These are phyloP conservation scores for Plemyria rubiginata DNA, from an alignment of 2,888 invertebrate species.

Conservation along the genomic window DNA sequence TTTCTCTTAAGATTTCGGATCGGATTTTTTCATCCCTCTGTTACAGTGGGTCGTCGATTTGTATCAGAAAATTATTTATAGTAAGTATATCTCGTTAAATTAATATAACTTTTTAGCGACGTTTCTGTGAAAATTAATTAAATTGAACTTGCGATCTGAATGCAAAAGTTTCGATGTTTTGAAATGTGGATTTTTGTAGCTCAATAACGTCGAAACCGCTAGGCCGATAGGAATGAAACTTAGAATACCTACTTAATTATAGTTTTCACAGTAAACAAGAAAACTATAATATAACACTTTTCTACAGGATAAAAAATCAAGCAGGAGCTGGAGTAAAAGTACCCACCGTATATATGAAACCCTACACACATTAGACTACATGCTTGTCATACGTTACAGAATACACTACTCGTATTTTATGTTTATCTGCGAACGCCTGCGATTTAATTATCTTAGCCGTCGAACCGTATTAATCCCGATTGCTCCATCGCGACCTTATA, in stretches of 20 bases:
- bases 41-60: conserved; percentile 35
- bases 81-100: background rate
- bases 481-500: conserved; percentile 26
- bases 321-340: no score
- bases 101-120: background rate
- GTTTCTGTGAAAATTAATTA: no score
- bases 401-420: background rate
- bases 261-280: no score
- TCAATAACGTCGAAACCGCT: no score
- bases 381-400: background rate
- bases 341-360: background rate
- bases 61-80: conserved; percentile 10
- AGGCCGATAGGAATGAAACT: no score
- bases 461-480: conserved; percentile 34
- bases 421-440: conserved; percentile 1
- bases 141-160: no score
- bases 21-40: conserved; percentile 29
- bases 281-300: no score
- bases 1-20: conserved; percentile 34
- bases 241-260: no score
- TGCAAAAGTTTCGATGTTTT: no score
- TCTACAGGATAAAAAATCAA: no score
- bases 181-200: no score
- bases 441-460: conserved; percentile 14
- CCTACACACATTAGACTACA: background rate